Evolutionary conservation across 2,888 invertebrate genomes (phyloP), one percentile per base, ranked within the genome.

Genomic region (Malachius bipustulatus): DNA sequence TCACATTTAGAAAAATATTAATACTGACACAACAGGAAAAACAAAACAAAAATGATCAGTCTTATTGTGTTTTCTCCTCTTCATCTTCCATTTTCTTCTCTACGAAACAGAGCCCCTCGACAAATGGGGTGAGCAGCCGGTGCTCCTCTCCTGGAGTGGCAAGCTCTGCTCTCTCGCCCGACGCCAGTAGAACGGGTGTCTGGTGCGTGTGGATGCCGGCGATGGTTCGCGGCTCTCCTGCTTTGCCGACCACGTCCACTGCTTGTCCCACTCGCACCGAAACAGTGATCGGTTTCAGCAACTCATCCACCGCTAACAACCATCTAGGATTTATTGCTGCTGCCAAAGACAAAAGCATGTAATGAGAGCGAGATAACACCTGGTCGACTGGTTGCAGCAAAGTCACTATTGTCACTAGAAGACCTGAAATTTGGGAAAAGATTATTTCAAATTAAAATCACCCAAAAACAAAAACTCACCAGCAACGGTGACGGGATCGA

Each of bases 141-240:
- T n/a, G n/a, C n/a, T n/a, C n/a, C n/a, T n/a, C n/a, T n/a, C n/a
- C n/a, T n/a, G n/a, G n/a, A 0, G 91, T 94, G 2, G 96, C 97
- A 32, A 99, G 68, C 60, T 98, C 98, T 0, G 97, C 98, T 44
- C 97, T 72, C 65, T 98, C 98, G 3, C 96, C 97, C 57, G 87
- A 82, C 1, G 90, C 90, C 38, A 98, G 67, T 37, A 99, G 67
- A 3, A 98, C 97, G 0, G 98, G 98, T 1, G 97, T 99, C 1
- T 91, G 93, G 63, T 99, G 97, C 2, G 98, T 99, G 63, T 96
- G 98, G 54, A 98, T 97, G 13, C 98, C 98, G 2, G 97, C 94
- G 49, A 99, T 99, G 0, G 97, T 96, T 66, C 97, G 98, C 1
- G 98, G 98, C 39, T 93, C 94, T 29, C 98, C 98, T 1, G 98